Evolutionary conservation across 2,113 vertebrate genomes (phyloP), one percentile per base, ranked within the genome.

Genomic region (Bos javanicus): DNA sequence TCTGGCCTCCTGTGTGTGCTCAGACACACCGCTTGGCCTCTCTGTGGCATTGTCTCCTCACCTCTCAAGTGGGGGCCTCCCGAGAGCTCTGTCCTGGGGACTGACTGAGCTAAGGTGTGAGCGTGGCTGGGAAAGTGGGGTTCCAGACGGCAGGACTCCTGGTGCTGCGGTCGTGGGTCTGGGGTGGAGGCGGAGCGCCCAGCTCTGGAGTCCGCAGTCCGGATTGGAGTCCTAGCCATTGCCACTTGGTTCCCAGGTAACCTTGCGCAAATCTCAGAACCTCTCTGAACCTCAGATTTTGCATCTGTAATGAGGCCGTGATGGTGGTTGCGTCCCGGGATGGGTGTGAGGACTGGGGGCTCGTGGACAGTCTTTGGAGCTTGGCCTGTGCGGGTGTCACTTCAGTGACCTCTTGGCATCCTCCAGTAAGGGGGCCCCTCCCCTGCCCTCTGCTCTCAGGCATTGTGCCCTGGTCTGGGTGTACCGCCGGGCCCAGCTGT

Each of bases 121-220:
- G 14, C 0, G 36, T 9, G n/a, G 80, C 50, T 52, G 62, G 26
- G 1, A 5, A 19, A 23, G 4, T 0, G 33, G 54, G 39, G 13
- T 3, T 6, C 6, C 15, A 2, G 46, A 19, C 0, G 3, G 7
- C 2, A 0, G 50, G 46, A 9, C 5, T 13, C 71, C 74, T 1
- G 67, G 19, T 36, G 4, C 10, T 2, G 0, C 7, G 19, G 25
- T 23, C 23, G 2, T 25, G 2, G 1, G 50, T 48, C 62, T 23
- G 43, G 71, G 52, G 0, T 30, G 56, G 56, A n/a, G 39, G 39
- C 3, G 23, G 3, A 25, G 87, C 3, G 26, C 12, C 9, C 6
- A 1, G 13, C 26, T 12, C 71, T 36, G 80, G 80, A 33, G 2
- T 12, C 36, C 1, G 30, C 26, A 0, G 4, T 33, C 84, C 0